These are phyloP conservation scores for Limanda limanda DNA, from an alignment of 2,113 vertebrate genomes.

Conservation along the genomic window DNA sequence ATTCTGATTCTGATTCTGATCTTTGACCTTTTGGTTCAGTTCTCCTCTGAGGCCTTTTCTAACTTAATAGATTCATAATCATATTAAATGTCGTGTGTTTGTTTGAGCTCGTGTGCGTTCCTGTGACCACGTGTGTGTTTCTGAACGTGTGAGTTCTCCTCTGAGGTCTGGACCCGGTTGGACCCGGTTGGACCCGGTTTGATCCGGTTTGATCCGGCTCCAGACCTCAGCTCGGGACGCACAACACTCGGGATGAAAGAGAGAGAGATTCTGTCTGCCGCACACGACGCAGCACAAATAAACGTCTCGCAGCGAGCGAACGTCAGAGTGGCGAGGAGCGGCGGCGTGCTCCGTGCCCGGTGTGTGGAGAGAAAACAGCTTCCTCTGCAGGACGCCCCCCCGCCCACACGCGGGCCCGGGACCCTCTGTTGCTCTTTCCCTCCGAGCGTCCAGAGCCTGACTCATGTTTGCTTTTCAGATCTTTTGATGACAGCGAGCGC, in stretches of 20 bases:
- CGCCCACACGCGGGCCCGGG: constrained; percentile 35
- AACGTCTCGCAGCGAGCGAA: constrained; percentile 71
- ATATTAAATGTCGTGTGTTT: not conserved
- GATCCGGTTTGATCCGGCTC: constrained; percentile 1
- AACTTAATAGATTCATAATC: not conserved
- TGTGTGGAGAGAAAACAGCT: constrained; percentile 83
- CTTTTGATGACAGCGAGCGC: constrained; percentile 68
- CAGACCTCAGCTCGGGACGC: constrained; percentile 12
- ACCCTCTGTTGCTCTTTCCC: constrained; percentile 78
- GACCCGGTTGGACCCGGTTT: too few relatives aligned
- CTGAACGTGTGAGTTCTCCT: constrained; percentile 40
- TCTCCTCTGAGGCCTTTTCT: too few relatives aligned
- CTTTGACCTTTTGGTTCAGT: too few relatives aligned
- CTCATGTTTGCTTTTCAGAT: constrained; percentile 65
- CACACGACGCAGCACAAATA: constrained; percentile 82
- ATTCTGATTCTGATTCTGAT: too few relatives aligned
- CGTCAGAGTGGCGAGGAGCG: constrained; percentile 60
- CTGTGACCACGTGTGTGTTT: not conserved
- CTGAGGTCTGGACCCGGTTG: too few relatives aligned
- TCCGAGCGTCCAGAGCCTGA: constrained; percentile 61
- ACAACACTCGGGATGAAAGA: constrained; percentile 56
- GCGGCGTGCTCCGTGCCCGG: constrained; percentile 53
- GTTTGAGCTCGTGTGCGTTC: not conserved
- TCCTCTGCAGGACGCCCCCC: constrained; percentile 67
- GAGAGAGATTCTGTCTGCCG: constrained; percentile 53